Evolutionary conservation across 1,140 invertebrate species (phyloP).

Genomic region (Stegodyphus dumicola): DNA sequence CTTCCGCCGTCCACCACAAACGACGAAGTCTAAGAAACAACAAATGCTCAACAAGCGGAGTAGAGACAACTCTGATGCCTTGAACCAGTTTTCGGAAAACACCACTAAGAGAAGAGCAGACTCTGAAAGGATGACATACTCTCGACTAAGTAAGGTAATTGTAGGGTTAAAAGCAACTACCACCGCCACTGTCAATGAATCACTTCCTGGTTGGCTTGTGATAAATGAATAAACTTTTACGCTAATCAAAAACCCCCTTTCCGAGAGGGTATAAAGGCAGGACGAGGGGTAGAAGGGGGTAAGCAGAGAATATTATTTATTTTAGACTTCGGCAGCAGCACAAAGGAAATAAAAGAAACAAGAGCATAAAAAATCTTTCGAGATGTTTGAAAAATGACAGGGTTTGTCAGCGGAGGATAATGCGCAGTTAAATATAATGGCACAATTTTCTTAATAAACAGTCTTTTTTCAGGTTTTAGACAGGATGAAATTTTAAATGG

Average conservation of each 20-base stretch:
- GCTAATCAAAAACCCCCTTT: constrained; percentile 1
- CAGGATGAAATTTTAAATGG: too few species aligned
- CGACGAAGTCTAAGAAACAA: too few species aligned
- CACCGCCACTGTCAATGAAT: constrained; percentile 21
- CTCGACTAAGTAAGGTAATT: constrained; percentile 34
- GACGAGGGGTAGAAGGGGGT: neutral
- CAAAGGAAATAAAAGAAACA: neutral
- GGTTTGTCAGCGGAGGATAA: too few species aligned
- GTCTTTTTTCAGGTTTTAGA: too few species aligned
- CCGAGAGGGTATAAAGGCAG: neutral
- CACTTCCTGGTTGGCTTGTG: constrained; percentile 29
- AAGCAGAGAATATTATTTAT: neutral
- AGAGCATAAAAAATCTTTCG: too few species aligned
- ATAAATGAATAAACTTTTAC: constrained; percentile 15
- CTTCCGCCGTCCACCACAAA: too few species aligned
- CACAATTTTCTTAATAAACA: too few species aligned
- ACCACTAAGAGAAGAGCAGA: too few species aligned
- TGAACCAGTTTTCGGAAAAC: constrained; percentile 28
- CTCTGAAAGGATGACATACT: too few species aligned
- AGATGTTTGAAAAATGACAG: neutral
- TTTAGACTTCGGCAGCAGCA: neutral
- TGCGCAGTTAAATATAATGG: too few species aligned
- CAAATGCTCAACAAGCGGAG: too few species aligned
- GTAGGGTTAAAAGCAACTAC: constrained; percentile 17
- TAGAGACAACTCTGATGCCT: neutral